A percentile compares a stretch with the other conserved stretches of the same genome.
Evolutionary conservation across 2,797 vertebrate genomes (phyloP).

Genomic region (Acipenser oxyrinchus): DNA sequence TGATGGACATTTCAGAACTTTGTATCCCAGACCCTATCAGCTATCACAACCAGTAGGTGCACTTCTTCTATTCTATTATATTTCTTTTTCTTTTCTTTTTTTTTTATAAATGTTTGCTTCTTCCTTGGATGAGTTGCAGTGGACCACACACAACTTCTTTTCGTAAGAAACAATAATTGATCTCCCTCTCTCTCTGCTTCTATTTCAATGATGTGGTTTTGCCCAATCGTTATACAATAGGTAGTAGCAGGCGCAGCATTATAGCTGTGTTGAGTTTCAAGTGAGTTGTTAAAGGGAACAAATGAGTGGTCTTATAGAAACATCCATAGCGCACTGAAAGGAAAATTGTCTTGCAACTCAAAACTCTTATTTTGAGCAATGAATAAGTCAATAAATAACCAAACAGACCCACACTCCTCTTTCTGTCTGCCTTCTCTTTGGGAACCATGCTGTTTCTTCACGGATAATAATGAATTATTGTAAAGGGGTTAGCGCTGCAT

Average conservation of each 20-base stretch:
- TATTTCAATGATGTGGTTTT: not conserved
- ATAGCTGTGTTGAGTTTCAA: not conserved
- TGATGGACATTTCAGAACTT: constrained; percentile 90
- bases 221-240: not conserved
- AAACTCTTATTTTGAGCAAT: no score
- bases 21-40: constrained; percentile 82
- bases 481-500: no score
- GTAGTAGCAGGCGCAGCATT: not conserved
- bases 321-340: not conserved
- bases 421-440: not conserved
- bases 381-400: no score
- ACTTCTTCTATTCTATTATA: constrained; percentile 20
- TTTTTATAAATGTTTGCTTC: constrained; percentile 11
- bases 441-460: not conserved
- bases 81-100: not conserved
- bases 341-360: not conserved
- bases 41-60: constrained; percentile 89
- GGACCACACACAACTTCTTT: not conserved
- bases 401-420: not conserved
- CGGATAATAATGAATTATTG: no score
- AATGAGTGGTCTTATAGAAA: not conserved
- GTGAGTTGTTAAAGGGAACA: not conserved
- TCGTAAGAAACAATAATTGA: not conserved
- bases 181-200: constrained; percentile 5
- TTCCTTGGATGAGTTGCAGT: not conserved